Evolutionary conservation across 2,888 invertebrate genomes (phyloP), one percentile per base, ranked within the genome.

Genomic region (Tachina lurida): DNA sequence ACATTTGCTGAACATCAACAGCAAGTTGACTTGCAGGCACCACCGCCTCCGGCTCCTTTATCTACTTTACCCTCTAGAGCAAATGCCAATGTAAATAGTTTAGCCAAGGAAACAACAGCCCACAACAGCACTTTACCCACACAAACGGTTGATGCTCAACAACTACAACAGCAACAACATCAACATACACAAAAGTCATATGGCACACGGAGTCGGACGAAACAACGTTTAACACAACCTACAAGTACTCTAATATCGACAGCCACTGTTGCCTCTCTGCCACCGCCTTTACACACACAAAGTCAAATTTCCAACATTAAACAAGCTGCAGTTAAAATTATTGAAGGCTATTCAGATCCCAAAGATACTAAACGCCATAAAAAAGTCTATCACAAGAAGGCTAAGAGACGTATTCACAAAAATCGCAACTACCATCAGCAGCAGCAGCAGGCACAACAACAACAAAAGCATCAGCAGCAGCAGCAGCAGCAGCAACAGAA

Each of bases 291-390:
- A 19, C 87, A 78, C 10, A 68, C 83, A 76, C 86, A 83, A 67
- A 83, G 73, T 68, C 86, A 86, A 73, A 76, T 79, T 62, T 77
- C 90, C 90, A 73, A 90, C 89, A 92, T 92, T 58, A 92, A 91
- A 86, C 91, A 92, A 87, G 92, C 92, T 68, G 91, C 91, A 62
- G 90, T 93, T 67, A 93, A 93, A 89, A 89, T 93, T 73, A 91
- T 93, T 88, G 93, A 93, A 87, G 93, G 93, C 71, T 93, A 93
- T 76, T 93, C 93, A 17, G 93, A 93, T 89, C 93, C 93, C 45
- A 93, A 93, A 88, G 93, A 93, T 81, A 90, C 92, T 43, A 92
- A 91, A 73, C 91, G 90, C 79, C 91, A 92, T 88, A 92, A 92
- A 88, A 92, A 92, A 89, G 91, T 91, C 79, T 92, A 91, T 73